Base-by-base conservation (phyloP, 1,140 invertebrate genomes). In the Zaprionus lachaisei region DNA sequence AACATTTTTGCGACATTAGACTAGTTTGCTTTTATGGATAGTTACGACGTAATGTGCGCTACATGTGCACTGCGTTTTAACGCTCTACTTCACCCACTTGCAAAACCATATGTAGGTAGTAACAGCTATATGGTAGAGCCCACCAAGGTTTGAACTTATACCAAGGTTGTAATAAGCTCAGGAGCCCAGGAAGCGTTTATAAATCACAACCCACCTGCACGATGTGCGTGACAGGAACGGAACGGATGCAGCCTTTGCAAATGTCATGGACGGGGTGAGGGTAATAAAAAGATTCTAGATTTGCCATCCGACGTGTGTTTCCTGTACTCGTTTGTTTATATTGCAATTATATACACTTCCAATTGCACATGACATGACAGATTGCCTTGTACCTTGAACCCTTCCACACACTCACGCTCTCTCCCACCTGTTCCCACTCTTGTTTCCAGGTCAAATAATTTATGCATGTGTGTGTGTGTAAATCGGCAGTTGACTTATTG, bases 311-410 rank as follows among this genome's bases (percentile, higher is more conserved):
- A 11, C 31, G 26, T 70, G 20, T 63, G 58, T 22, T 75, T 75
- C 57, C 72, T 47, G 28, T 58, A 70, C 20, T 41, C 60, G 38
- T 41, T 51, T 75, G 67, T 75, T 49, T 70, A 60, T 73, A 47
- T 47, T 64, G 61, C 73, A 76, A 76, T 76, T 76, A 72, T 65
- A 71, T 71, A 71, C 73, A 72, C 55, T 65, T 64, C n/a, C 26
- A 72, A 72, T 55, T 60, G 66, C 65, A 74, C 28, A 58, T 75
- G 73, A 76, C 68, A 76, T 76, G 73, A 72, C 68, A 61, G 73
- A 76, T 76, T 72, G 68, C 20, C 68, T 17, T 49, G 14, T 38
- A 5, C 31, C 22, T 47, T 47, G 41, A 47, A 14, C 64, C 31
- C 26, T 15, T 17, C 2, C 7, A 31, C 17, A 1, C 37, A 2